A percentile compares a stretch with the other conserved stretches of the same genome.
Evolutionary conservation across 2,888 invertebrate genomes (phyloP).

Genomic region (Epinotia bilunana): DNA sequence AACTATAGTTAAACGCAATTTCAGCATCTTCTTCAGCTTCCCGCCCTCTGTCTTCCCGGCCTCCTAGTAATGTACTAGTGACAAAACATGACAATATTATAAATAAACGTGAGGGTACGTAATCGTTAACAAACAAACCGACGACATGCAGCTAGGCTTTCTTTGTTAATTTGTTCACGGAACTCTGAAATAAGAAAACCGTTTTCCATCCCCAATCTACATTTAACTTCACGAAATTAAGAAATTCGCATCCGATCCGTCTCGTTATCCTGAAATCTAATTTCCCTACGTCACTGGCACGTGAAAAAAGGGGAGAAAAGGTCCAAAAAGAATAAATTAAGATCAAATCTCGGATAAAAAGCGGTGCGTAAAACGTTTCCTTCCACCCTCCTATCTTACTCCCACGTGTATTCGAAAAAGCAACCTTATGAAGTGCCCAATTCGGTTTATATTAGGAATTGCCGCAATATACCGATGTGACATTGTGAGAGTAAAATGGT

Average conservation of each 20-base stretch:
- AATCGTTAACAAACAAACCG: background rate
- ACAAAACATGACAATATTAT: too few relatives aligned
- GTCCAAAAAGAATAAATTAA: slow-evolving; percentile 31
- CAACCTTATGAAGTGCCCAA: background rate
- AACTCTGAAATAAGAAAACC: background rate
- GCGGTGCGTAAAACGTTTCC: background rate
- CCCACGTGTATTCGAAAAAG: background rate
- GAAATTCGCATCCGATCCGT: slow-evolving; percentile 23
- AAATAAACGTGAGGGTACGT: background rate
- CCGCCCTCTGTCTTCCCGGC: too few relatives aligned
- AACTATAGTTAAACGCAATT: too few relatives aligned
- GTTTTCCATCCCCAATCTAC: background rate
- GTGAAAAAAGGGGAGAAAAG: slow-evolving; percentile 27
- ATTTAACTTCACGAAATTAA: slow-evolving; percentile 21
- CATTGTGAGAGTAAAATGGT: background rate
- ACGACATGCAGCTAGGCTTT: background rate
- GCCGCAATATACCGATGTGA: background rate
- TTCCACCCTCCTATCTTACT: background rate
- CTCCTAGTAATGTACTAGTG: too few relatives aligned
- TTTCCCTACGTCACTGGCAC: slow-evolving; percentile 12
- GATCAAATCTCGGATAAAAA: slow-evolving; percentile 31
- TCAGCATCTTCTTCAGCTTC: too few relatives aligned
- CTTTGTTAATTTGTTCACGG: background rate
- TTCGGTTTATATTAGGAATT: background rate
- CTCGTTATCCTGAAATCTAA: slow-evolving; percentile 23